These are phyloP conservation scores for Boulengeromyrus knoepffleri DNA, from an alignment of 2,113 vertebrate species.

Conservation along the genomic window DNA sequence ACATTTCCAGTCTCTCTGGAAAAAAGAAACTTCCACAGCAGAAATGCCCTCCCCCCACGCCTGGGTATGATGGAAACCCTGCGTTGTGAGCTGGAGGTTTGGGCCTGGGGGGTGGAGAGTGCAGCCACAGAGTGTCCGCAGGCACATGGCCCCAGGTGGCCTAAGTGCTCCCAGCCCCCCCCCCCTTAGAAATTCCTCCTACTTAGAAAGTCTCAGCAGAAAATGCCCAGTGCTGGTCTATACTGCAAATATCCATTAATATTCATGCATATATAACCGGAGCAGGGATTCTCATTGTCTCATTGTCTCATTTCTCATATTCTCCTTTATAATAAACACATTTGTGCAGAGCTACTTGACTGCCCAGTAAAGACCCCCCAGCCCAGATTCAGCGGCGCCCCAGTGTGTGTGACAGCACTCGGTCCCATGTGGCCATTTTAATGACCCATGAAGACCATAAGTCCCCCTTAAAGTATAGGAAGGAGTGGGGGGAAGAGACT, in stretches of 20 bases:
- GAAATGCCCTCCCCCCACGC: slow-evolving; percentile 39
- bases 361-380: not conserved
- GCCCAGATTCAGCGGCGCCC: too few species aligned
- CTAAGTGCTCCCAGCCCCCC: not conserved
- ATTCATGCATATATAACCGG: not conserved
- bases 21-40: slow-evolving; percentile 33
- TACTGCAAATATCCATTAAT: not conserved
- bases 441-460: not conserved
- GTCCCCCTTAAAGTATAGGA: not conserved
- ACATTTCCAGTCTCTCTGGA: slow-evolving; percentile 11
- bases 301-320: not conserved
- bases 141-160: not conserved
- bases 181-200: not conserved
- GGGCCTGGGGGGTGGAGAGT: slow-evolving; percentile 23
- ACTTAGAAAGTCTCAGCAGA: not conserved
- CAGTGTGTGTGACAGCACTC: not conserved
- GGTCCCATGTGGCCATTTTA: not conserved
- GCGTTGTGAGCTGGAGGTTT: slow-evolving; percentile 41
- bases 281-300: not conserved
- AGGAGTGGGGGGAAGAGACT: not conserved
- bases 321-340: not conserved
- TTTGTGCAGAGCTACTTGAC: not conserved
- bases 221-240: not conserved
- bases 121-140: not conserved
- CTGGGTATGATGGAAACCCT: slow-evolving; percentile 43